A percentile compares a stretch with the other conserved stretches of the same genome.
phyloP scores from a whole-genome alignment of 2,113 vertebrate genomes.

The Willisornis vidua region DNA sequence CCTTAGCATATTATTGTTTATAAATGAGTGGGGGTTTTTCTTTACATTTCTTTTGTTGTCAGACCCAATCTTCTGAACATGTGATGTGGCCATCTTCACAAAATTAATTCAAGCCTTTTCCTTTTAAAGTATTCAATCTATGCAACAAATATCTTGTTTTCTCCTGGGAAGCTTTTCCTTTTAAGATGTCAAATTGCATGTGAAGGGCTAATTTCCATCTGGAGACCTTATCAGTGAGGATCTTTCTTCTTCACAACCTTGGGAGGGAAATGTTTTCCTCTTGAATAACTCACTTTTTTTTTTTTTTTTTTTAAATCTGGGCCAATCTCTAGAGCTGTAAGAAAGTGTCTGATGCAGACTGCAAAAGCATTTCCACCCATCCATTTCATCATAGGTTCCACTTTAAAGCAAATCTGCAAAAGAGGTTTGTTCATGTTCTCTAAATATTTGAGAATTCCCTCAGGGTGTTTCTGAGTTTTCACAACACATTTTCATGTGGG shows the following conservation, averaged over 20 bases:
- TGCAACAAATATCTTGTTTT: conserved; percentile 45
- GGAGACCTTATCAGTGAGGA: conserved; percentile 40
- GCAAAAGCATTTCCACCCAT: not conserved
- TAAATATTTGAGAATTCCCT: not conserved
- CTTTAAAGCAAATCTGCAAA: not conserved
- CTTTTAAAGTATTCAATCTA: conserved; percentile 42
- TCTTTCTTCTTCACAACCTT: conserved; percentile 52
- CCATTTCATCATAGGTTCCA: not conserved
- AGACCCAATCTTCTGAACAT: not conserved
- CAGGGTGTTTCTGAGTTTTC: not conserved
- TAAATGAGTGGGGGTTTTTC: fast-evolving
- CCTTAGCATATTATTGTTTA: not conserved
- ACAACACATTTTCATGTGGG: not conserved
- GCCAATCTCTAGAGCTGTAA: not conserved
- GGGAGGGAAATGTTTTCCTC: conserved; percentile 38
- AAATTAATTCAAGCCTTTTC: conserved; percentile 23
- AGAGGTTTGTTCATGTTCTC: not conserved
- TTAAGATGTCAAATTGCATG: conserved; percentile 67
- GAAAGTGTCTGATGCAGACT: not conserved
- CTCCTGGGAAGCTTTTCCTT: conserved; percentile 60
- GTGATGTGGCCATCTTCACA: conserved; percentile 22
- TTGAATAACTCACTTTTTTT: not conserved
- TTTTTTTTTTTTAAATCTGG: not conserved
- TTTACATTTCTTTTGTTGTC: not conserved
- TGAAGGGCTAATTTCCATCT: conserved; percentile 67